Base-by-base conservation (phyloP, 2,888 invertebrate species). In the Timema podura region DNA sequence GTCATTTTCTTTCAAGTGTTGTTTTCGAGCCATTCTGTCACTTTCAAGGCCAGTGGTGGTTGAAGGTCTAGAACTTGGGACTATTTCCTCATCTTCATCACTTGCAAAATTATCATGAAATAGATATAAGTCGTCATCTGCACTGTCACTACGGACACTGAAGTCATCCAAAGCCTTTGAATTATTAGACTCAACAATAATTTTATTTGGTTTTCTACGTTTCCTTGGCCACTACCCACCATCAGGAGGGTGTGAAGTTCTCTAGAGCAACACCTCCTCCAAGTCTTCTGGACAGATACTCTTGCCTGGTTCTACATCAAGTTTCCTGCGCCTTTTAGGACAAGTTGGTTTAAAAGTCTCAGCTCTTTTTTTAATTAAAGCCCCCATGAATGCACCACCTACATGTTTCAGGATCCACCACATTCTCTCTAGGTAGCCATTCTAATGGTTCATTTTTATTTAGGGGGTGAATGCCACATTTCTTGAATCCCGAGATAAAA, bases 401-500 rank as follows among this genome's bases (percentile, higher is more conserved):
- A 70, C 70, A 45, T 48, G 13, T 30, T 45, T 48, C 10, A 5
- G n/a, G n/a, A 68, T 10, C 15, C 5, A 15, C 13, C 16, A 65
- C 16, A 8, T 54, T 46, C n/a, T 46, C 65, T 44, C 15, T 45
- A 5, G 69, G 69, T 48, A 69, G 30, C 11, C 69, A 49, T 3
- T 64, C 49, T 15, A 65, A 45, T n/a, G 65, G 65, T 13, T 47
- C 15, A 48, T 48, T n/a, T 44, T 15, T 11, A n/a, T 70, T 49
- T 11, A 64, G 5, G 11, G 70, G 68, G 68, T 15, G 11, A 61
- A 72, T 70, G 7, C 72, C 72, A 47, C 51, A 48, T 48, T 72
- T 72, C 51, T 45, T 9, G 49, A 72, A 72, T 5, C 72, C 70
- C 6, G 65, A 48, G 6, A 47, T 64, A 10, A 70, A 15, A 16